These are phyloP conservation scores for Danionella dracula DNA, from an alignment of 2,797 vertebrate genomes.

Conservation along the genomic window DNA sequence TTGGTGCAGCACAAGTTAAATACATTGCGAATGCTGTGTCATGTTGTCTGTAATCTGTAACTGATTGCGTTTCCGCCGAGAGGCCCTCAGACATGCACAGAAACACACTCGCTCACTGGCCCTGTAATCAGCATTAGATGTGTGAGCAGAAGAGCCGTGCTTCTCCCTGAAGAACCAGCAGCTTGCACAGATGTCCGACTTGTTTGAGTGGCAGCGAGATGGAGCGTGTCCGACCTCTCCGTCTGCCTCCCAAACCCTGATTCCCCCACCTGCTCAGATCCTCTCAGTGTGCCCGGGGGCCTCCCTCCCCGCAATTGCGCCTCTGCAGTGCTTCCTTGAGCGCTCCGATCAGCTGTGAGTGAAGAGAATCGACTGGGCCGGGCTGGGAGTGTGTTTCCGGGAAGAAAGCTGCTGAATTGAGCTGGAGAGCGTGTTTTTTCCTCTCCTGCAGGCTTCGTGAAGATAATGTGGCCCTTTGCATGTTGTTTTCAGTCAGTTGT, in stretches of 20 bases:
- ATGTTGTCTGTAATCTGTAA: constrained; percentile 1
- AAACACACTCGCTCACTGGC: not conserved
- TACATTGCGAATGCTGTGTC: not conserved
- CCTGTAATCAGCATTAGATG: constrained; percentile 14
- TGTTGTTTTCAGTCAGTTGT: constrained; percentile 4
- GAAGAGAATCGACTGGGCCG: constrained; percentile 37
- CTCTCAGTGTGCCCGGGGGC: not conserved
- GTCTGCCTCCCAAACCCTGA: not conserved
- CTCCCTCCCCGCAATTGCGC: not conserved
- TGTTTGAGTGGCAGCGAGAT: constrained; percentile 27
- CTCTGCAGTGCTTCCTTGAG: constrained; percentile 46
- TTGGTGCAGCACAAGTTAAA: not conserved
- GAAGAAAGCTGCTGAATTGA: not conserved
- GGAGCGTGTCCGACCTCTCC: constrained; percentile 31
- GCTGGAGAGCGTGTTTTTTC: constrained; percentile 15
- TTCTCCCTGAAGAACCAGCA: constrained; percentile 13
- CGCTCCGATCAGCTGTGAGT: constrained; percentile 55
- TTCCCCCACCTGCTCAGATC: not conserved
- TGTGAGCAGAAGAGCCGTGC: not conserved
- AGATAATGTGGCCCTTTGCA: constrained; percentile 11
- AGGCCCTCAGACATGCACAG: constrained; percentile 7
- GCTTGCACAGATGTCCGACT: constrained; percentile 17
- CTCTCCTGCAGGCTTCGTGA: constrained; percentile 6
- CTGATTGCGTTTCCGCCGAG: not conserved
- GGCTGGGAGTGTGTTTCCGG: constrained; percentile 13